Evolutionary conservation across 2,888 invertebrate genomes (phyloP), one percentile per base, ranked within the genome.

Genomic region (Drosophila pseudotalamancana): DNA sequence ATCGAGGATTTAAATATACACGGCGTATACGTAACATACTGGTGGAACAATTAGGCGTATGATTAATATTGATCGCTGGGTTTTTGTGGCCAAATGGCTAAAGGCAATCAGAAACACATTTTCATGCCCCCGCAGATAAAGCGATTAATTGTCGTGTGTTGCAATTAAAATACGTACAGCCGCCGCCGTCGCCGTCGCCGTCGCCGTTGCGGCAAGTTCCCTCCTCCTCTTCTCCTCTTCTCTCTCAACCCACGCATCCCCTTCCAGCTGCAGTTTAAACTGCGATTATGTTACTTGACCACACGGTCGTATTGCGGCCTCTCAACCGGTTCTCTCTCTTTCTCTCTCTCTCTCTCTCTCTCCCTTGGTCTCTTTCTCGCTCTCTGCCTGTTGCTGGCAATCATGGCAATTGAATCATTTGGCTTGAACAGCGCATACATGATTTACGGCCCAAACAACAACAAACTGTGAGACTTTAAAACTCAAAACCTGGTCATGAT

Each of bases 401-500:
- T 64, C 60, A 42, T 40, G 65, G 40, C 62, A 65, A 61, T 60
- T 72, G 46, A 64, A 72, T 56, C 48, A 39, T 70, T 75, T 66
- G 16, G 56, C 57, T 43, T 27, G 29, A 34, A 25, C 37, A 37
- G 43, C 39, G 37, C 27, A 46, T 50, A 40, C 53, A 53, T 64
- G 72, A 69, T 57, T 69, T 65, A 65, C 42, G 27, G 29, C 42
- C 25, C 27, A 46, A 14, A 14, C 57, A 34, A 21, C 19, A 48
- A 23, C 46, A 46, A 50, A n/a, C 53, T 43, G 45, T 23, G 34
- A 48, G 51, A 45, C 59, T 53, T 53, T 25, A 56, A 69, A 72
- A 57, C 65, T 61, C 40, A 50, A 54, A 70, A 66, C 65, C 76
- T 59, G 70, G 57, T 57, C 76, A 70, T 70, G 70, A 68, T 75